Evolutionary conservation across 2,888 invertebrate species (phyloP).

Genomic region (Proisotoma minuta): DNA sequence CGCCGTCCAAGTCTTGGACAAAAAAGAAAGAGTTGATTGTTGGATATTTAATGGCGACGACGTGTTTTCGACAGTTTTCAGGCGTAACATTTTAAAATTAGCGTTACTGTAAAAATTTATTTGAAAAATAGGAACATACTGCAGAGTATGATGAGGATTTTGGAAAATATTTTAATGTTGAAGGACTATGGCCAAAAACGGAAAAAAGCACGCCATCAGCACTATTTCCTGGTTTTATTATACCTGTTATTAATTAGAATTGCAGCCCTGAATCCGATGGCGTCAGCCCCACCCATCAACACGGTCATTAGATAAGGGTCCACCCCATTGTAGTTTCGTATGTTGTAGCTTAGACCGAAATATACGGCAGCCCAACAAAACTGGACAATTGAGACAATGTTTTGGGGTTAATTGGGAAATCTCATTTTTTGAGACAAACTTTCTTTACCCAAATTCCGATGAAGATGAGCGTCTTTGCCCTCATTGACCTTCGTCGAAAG

Average conservation of each 20-base stretch:
- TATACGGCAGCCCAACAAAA: constrained; percentile 42
- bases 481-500: constrained; percentile 27
- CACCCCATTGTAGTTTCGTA: constrained; percentile 36
- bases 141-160: too few species aligned
- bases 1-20: constrained; percentile 28
- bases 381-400: too few species aligned
- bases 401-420: too few species aligned
- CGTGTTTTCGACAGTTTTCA: too few species aligned
- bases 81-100: too few species aligned
- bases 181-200: too few species aligned
- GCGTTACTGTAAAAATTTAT: background rate
- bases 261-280: constrained; percentile 36
- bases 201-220: too few species aligned
- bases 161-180: too few species aligned
- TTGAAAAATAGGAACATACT: too few species aligned
- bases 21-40: background rate
- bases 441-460: constrained; percentile 44
- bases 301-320: constrained; percentile 35
- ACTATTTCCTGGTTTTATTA: too few species aligned
- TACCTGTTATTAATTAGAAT: constrained; percentile 36
- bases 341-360: constrained; percentile 42
- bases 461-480: constrained; percentile 36
- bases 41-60: background rate
- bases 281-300: constrained; percentile 29
- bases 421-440: too few species aligned